Evolutionary conservation across 2,113 vertebrate species (phyloP).

Genomic region (Mastomys coucha): DNA sequence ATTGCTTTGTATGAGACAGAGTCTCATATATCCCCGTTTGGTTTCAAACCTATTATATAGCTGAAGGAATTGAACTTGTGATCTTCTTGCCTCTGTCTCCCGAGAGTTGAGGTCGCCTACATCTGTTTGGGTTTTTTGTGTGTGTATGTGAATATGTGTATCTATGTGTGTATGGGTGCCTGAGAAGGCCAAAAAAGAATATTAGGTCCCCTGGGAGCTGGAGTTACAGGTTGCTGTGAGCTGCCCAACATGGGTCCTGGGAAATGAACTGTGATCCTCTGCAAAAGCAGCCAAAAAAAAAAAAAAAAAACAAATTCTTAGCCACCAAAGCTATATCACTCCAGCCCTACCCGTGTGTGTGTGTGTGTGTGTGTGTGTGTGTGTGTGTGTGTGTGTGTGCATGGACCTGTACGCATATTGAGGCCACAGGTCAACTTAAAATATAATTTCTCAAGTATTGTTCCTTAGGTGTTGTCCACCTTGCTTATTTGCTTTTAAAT

Average conservation of each 20-base stretch:
- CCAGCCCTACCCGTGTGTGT: not conserved
- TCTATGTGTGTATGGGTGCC: not conserved
- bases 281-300: not conserved
- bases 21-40: not conserved
- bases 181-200: not conserved
- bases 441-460: not conserved
- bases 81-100: not conserved
- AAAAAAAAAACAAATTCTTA: not conserved
- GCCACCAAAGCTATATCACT: not conserved
- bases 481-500: not conserved
- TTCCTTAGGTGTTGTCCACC: not conserved
- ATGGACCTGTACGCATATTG: not conserved
- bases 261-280: not conserved
- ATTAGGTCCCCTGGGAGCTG: not conserved
- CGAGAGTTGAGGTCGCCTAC: not conserved
- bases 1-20: not conserved
- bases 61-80: not conserved
- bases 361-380: not conserved
- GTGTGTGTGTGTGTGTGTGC: not conserved
- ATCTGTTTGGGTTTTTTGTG: not conserved
- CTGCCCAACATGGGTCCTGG: not conserved
- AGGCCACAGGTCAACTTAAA: not conserved
- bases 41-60: not conserved
- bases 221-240: not conserved
- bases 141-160: not conserved